Base-by-base conservation (phyloP, 2,113 vertebrate species). In the Halichoerus grypus region DNA sequence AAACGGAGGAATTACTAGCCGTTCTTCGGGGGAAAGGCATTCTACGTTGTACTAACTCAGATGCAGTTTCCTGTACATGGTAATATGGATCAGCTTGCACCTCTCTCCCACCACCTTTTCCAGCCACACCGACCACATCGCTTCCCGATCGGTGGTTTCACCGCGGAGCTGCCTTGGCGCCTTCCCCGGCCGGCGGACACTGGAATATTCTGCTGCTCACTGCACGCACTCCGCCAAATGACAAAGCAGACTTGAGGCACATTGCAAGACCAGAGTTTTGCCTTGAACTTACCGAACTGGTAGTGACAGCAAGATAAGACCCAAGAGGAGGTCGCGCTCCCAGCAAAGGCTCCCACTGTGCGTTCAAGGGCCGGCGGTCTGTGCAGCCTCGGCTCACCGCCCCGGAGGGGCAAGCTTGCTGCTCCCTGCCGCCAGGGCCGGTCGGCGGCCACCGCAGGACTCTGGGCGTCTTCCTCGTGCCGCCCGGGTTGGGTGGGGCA, bases 141-240 rank as follows among this genome's bases (percentile, higher is more conserved):
- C 18, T 18, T 57, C 55, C 55, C 7, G 55, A 21, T 24, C 59
- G 1, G 24, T 11, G 24, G 24, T 61, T 46, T 63, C 31, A 39
- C 46, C 51, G 21, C 57, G 12, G 4, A 13, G 53, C 61, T 26
- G 76, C 71, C 59, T 39, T 3, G 11, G 31, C 46, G 4, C 2
- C 22, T 18, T 46, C 39, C 28, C 77, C 3, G 22, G 31, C 31
- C 26, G 59, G 71, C 36, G 3, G 49, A 18, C 10, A 0, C 8
- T 24, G 4, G 51, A 39, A 63, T 14, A 53, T 19, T 57, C 55
- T 19, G 6, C 61, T 5, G 18, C 63, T 18, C 53, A 57, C 11
- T 14, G 14, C 28, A 10, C 0, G 21, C 19, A 2, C 28, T 7
- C 12, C 3, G 0, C 10, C 6, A 1, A 49, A 24, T 0, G 42